A percentile compares a stretch with the other conserved stretches of the same genome.
Conservation (phyloP, 2,888 invertebrate species). For the Eulithis testata region DNA sequence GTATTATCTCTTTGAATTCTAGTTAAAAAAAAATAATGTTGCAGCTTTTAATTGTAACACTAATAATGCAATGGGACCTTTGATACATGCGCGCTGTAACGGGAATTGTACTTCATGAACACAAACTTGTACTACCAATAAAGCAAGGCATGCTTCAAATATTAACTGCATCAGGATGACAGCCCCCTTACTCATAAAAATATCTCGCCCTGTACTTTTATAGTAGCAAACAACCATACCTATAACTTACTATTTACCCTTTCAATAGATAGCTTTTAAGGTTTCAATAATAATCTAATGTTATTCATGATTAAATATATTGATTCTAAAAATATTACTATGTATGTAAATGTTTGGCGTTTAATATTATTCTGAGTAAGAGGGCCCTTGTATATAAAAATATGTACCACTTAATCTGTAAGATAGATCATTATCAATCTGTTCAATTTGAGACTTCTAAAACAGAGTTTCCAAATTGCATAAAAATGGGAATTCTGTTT, state of each 20-base stretch:
- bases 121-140: conserved; percentile 17
- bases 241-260: conserved; percentile 24
- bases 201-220: conserved; percentile 15
- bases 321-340: conserved; percentile 15
- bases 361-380: conserved; percentile 37
- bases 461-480: conserved; percentile 37
- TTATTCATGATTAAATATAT: conserved; percentile 22
- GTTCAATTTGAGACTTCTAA: conserved; percentile 41
- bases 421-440: conserved; percentile 37
- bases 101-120: background rate
- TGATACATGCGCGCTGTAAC: conserved; percentile 8
- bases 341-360: conserved; percentile 30
- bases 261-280: conserved; percentile 24
- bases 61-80: conserved; percentile 27
- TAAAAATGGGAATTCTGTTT: conserved; percentile 52
- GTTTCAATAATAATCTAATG: conserved; percentile 18
- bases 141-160: conserved; percentile 27
- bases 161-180: conserved; percentile 14
- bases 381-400: conserved; percentile 22
- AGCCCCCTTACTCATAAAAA: conserved; percentile 39
- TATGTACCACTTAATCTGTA: conserved; percentile 31
- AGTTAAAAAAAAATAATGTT: conserved; percentile 29
- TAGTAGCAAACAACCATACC: conserved; percentile 22
- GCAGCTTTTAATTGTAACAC: conserved; percentile 31
- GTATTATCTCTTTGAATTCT: conserved; percentile 28